These are phyloP conservation scores for Gymnoscopelus microlampas DNA, from an alignment of 2,797 vertebrate genomes.

Conservation along the genomic window DNA sequence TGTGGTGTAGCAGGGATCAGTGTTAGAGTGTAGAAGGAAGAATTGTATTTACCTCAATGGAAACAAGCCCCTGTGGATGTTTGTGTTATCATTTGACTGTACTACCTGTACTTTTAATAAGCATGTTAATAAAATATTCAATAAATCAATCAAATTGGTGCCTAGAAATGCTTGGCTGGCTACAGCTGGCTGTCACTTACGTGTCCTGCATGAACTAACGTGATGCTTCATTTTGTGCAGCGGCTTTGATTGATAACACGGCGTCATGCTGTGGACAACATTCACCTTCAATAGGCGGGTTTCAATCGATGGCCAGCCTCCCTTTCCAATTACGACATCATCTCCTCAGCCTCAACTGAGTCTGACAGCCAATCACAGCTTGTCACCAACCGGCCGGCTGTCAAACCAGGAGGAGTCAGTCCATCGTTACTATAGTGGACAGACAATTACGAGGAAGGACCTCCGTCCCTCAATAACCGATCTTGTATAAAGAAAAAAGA, in stretches of 20 bases:
- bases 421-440: constrained; percentile 26
- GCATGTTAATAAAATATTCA: too few relatives aligned
- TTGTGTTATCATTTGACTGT: too few relatives aligned
- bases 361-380: constrained; percentile 59
- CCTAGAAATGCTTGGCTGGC: too few relatives aligned
- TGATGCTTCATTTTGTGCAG: constrained; percentile 25
- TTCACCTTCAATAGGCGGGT: constrained; percentile 35
- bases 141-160: too few relatives aligned
- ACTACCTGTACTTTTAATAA: too few relatives aligned
- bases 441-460: constrained; percentile 37
- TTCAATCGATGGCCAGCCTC: constrained; percentile 48
- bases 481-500: constrained; percentile 22
- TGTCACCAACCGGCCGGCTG: constrained; percentile 29
- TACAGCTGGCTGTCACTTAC: too few relatives aligned
- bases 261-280: constrained; percentile 16
- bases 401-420: constrained; percentile 33
- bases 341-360: constrained; percentile 53
- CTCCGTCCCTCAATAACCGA: constrained; percentile 20
- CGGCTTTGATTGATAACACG: constrained; percentile 33
- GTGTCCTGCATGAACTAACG: too few relatives aligned
- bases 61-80: too few relatives aligned
- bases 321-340: constrained; percentile 38
- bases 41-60: too few relatives aligned
- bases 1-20: too few relatives aligned
- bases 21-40: too few relatives aligned